These are phyloP conservation scores for Paraescarpia echinospica DNA, from an alignment of 1,140 invertebrate species.

Conservation along the genomic window DNA sequence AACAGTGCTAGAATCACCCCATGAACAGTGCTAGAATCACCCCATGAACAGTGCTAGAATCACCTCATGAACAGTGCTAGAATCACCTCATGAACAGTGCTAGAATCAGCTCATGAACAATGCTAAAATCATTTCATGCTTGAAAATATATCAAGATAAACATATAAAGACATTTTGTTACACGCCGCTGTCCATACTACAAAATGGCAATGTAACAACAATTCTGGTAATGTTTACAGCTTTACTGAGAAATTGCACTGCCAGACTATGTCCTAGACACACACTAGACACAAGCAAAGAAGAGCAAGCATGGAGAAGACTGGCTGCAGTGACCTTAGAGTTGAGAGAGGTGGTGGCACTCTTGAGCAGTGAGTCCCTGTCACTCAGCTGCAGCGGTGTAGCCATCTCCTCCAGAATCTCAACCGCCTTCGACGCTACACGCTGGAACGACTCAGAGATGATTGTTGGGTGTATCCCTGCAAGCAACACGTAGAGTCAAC, in stretches of 20 bases:
- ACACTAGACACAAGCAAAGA: background rate
- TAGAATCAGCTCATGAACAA: too few species aligned
- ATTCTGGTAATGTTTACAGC: background rate
- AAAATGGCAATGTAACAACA: background rate
- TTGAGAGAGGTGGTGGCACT: slow-evolving; percentile 96
- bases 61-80: too few species aligned
- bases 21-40: too few species aligned
- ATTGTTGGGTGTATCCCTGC: slow-evolving; percentile 91
- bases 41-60: too few species aligned
- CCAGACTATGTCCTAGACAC: background rate
- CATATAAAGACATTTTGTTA: background rate
- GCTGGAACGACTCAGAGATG: slow-evolving; percentile 96
- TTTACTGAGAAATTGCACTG: background rate
- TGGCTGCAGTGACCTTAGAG: slow-evolving; percentile 76
- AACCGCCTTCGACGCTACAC: slow-evolving; percentile 80
- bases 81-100: too few species aligned
- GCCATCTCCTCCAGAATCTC: slow-evolving; percentile 86
- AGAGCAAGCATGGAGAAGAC: background rate
- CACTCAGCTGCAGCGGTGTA: slow-evolving; percentile 81
- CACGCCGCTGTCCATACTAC: background rate
- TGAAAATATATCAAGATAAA: too few species aligned
- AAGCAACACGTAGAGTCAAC: slow-evolving; percentile 15
- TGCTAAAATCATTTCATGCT: too few species aligned
- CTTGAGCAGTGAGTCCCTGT: slow-evolving; percentile 86
- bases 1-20: too few species aligned